These are phyloP conservation scores for Mesoligia furuncula DNA, from an alignment of 2,888 invertebrate genomes.

Conservation along the genomic window DNA sequence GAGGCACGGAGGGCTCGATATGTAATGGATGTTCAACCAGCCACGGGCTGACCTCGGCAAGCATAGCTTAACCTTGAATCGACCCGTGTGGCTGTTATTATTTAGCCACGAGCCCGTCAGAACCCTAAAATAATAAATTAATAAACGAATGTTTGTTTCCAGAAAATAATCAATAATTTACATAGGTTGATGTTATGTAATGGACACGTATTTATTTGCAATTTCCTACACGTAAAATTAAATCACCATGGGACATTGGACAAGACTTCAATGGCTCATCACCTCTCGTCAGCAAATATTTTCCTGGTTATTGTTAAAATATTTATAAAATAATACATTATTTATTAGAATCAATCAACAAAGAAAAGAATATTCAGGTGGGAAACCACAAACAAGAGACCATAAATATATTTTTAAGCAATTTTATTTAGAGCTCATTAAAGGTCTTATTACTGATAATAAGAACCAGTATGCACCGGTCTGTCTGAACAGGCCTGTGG, in stretches of 20 bases:
- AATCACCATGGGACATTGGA: slow-evolving; percentile 19
- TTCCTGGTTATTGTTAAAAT: background rate
- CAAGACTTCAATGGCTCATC: slow-evolving; percentile 4
- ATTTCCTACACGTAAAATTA: background rate
- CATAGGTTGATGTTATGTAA: too few species aligned
- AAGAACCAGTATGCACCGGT: too few species aligned
- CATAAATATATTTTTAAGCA: background rate
- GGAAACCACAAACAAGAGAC: too few species aligned
- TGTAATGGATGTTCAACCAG: too few species aligned
- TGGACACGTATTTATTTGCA: slow-evolving; percentile 3
- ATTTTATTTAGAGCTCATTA: background rate
- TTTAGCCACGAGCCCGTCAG: too few species aligned
- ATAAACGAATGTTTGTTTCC: background rate
- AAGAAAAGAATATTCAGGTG: background rate
- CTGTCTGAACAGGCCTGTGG: background rate
- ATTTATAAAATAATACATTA: slow-evolving; percentile 10
- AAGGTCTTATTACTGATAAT: background rate
- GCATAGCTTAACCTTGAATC: too few species aligned
- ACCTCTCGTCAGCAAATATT: background rate
- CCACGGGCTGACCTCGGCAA: too few species aligned
- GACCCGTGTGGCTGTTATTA: too few species aligned
- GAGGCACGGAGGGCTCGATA: too few species aligned
- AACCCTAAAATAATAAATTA: background rate
- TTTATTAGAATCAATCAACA: background rate
- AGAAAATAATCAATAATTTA: background rate